Conservation (phyloP, 2,888 invertebrate species). For the Idaea aversata region DNA sequence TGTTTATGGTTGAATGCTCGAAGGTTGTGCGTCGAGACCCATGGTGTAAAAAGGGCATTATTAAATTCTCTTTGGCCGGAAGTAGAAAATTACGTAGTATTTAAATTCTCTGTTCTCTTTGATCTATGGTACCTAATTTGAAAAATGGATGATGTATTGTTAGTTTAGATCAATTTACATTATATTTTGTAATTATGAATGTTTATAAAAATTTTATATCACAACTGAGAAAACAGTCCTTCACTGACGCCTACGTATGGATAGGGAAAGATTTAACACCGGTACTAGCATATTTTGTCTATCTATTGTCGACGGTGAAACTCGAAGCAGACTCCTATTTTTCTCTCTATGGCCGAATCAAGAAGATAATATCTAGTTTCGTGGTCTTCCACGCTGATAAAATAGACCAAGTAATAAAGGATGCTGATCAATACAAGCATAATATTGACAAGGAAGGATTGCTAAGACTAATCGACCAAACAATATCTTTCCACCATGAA, state of each 20-base stretch:
- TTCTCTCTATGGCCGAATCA: slow-evolving; percentile 53
- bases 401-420: slow-evolving; percentile 44
- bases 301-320: slow-evolving; percentile 34
- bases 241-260: slow-evolving; percentile 39
- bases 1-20: too few relatives aligned
- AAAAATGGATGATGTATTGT: slow-evolving; percentile 18
- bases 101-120: too few relatives aligned
- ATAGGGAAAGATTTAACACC: slow-evolving; percentile 41
- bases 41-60: too few relatives aligned
- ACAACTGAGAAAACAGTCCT: slow-evolving; percentile 38
- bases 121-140: slow-evolving; percentile 5
- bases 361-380: slow-evolving; percentile 46
- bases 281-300: slow-evolving; percentile 41
- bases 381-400: slow-evolving; percentile 40
- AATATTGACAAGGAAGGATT: slow-evolving; percentile 36
- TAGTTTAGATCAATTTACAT: background rate
- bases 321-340: slow-evolving; percentile 46
- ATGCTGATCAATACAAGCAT: slow-evolving; percentile 39
- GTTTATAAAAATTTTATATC: slow-evolving; percentile 49
- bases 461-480: slow-evolving; percentile 38
- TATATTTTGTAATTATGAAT: slow-evolving; percentile 34
- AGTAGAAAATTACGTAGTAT: too few relatives aligned
- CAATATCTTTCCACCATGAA: slow-evolving; percentile 36
- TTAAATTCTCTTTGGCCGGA: too few relatives aligned
- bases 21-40: too few relatives aligned